Evolutionary conservation across 1,140 invertebrate species (phyloP), one percentile per base, ranked within the genome.

Genomic region (Scaptomyza pallida): DNA sequence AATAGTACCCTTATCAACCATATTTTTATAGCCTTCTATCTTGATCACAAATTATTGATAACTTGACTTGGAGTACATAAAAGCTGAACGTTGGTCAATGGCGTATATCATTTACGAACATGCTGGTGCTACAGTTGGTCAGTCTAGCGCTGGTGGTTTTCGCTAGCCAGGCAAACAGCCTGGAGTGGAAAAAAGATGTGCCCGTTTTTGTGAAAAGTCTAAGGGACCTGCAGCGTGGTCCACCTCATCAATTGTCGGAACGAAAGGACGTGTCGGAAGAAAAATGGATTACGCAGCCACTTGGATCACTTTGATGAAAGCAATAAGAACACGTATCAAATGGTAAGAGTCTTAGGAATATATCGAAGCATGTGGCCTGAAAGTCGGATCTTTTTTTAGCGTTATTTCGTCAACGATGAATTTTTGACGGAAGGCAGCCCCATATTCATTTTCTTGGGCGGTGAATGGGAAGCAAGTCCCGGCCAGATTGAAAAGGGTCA

Each of bases 261-360:
- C 60, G 41, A 0, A 71, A 79, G 0, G 70, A 12, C 0, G 54
- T 8, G 21, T 61, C 63, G 0, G 30, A 45, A 17, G 80, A 79
- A 15, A 72, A 85, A 69, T 89, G 82, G 82, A 90, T 91, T 30
- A 79, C 78, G 19, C 90, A 91, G 19, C 89, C 85, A 35, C 72
- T 96, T 15, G 95, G 95, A 96, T 89, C 94, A 97, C 90, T 96
- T 96, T 74, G 94, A 96, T 90, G 92, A 93, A 5, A 92, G 92
- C 8, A 94, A 96, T 65, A 91, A 90, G 30, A 90, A 92, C 12
- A 94, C 93, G 2, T 97, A 94, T 93, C 69, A 91, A 72, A 96
- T 96, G 94, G 89, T 90, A 26, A 15, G 43, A 35, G 3, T 26
- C 1, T 26, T 26, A 5, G 6, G 2, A 26, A n/a, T n/a, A n/a